Evolutionary conservation across 2,113 vertebrate species (phyloP).

Genomic region (Lampris megalopsis): DNA sequence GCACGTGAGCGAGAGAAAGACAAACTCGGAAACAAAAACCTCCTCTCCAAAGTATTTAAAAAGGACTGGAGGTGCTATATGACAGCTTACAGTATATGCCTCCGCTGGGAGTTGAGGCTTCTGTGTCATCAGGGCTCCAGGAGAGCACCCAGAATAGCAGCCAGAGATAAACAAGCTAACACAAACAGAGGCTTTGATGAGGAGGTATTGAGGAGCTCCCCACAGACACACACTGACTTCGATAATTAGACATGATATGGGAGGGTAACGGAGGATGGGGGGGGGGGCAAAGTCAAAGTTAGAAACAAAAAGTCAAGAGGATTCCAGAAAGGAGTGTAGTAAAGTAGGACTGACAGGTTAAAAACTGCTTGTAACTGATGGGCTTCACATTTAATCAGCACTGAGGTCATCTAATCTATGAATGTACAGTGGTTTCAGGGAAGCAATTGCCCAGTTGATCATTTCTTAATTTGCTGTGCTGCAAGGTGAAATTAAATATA

Average conservation of each 20-base stretch:
- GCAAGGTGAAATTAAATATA: too few species aligned
- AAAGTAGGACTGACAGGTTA: neutral
- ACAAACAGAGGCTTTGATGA: constrained; percentile 79
- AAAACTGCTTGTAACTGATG: neutral
- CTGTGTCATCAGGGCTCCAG: constrained; percentile 67
- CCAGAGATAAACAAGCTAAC: constrained; percentile 79
- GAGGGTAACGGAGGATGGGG: constrained; percentile 33
- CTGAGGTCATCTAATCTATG: too few species aligned
- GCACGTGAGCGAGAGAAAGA: constrained; percentile 29
- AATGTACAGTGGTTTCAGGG: too few species aligned
- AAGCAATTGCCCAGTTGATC: too few species aligned
- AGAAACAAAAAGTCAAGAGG: constrained; percentile 64
- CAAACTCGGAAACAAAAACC: constrained; percentile 23
- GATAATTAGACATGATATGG: constrained; percentile 74
- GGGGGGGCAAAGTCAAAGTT: constrained; percentile 70
- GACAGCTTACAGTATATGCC: constrained; percentile 71
- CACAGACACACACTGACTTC: constrained; percentile 57
- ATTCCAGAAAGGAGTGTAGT: neutral
- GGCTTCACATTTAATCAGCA: constrained; percentile 2
- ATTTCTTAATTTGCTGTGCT: too few species aligned
- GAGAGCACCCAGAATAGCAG: constrained; percentile 76
- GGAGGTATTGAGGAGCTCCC: constrained; percentile 75
- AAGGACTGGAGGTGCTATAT: constrained; percentile 59
- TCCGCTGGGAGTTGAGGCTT: constrained; percentile 60
- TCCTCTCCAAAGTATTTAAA: constrained; percentile 52